Evolutionary conservation across 2,113 vertebrate species (phyloP).

Genomic region (Mesitornis unicolor): DNA sequence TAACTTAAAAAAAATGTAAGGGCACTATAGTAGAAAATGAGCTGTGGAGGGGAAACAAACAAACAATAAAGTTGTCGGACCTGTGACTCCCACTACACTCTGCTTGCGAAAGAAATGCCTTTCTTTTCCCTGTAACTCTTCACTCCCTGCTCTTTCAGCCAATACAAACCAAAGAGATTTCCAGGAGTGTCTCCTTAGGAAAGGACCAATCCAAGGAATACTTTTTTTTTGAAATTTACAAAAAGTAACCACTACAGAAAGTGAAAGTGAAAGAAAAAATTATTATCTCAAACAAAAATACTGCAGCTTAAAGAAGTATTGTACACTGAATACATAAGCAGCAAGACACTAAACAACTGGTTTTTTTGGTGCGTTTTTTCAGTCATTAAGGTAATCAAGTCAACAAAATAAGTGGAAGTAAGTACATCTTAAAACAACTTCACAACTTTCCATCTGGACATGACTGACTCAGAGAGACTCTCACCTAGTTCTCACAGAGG

Average conservation of each 20-base stretch:
- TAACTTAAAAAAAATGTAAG: background rate
- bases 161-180: background rate
- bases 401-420: background rate
- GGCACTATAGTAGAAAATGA: background rate
- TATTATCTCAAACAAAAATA: background rate
- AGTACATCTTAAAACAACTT: background rate
- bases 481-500: background rate
- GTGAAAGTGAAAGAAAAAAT: background rate
- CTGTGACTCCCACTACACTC: background rate
- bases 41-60: background rate
- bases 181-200: slow-evolving; percentile 32
- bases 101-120: background rate
- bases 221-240: background rate
- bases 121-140: background rate
- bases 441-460: background rate
- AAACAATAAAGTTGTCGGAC: background rate
- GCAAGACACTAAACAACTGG: background rate
- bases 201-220: slow-evolving; percentile 16
- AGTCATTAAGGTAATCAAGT: background rate
- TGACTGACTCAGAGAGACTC: background rate
- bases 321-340: background rate
- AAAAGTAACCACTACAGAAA: background rate
- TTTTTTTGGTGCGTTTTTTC: background rate
- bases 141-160: background rate
- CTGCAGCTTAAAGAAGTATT: background rate